Conservation (phyloP, 2,888 invertebrate genomes). For the Punctoribates punctum region DNA sequence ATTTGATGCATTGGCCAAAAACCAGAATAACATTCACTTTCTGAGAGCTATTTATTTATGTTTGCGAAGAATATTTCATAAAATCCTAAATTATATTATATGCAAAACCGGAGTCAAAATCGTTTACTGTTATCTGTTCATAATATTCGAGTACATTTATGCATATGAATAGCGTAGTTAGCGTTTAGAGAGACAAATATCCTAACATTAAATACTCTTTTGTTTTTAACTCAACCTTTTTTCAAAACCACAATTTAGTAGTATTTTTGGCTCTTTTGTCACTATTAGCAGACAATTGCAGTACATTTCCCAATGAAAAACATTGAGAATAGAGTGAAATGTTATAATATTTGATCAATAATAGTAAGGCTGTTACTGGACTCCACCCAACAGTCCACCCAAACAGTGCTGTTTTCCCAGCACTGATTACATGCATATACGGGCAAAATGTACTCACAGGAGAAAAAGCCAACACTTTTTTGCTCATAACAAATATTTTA, state of each 20-base stretch:
- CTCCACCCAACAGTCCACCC: constrained; percentile 37
- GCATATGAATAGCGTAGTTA: not conserved
- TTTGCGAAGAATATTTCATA: not conserved
- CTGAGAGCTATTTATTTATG: constrained; percentile 3
- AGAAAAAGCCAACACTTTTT: constrained; percentile 30
- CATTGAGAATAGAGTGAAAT: constrained; percentile 18
- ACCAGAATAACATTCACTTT: not conserved
- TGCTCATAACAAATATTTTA: not conserved
- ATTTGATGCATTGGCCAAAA: constrained; percentile 5
- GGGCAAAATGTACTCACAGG: constrained; percentile 28
- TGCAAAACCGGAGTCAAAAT: not conserved
- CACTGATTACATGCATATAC: constrained; percentile 38
- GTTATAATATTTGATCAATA: constrained; percentile 36
- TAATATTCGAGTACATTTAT: not conserved
- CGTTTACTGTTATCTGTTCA: constrained; percentile 4
- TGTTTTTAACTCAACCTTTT: too few species aligned
- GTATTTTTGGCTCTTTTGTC: not conserved
- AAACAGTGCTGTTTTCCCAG: constrained; percentile 34
- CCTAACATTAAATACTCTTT: not conserved
- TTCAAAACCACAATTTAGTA: not conserved
- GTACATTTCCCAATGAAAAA: not conserved
- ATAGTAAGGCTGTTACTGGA: constrained; percentile 39
- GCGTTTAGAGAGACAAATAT: constrained; percentile 9
- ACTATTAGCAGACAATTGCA: not conserved
- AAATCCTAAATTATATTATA: not conserved